These are phyloP conservation scores for Acanthurus leucopareius DNA, from an alignment of 2,797 vertebrate species.

Conservation along the genomic window DNA sequence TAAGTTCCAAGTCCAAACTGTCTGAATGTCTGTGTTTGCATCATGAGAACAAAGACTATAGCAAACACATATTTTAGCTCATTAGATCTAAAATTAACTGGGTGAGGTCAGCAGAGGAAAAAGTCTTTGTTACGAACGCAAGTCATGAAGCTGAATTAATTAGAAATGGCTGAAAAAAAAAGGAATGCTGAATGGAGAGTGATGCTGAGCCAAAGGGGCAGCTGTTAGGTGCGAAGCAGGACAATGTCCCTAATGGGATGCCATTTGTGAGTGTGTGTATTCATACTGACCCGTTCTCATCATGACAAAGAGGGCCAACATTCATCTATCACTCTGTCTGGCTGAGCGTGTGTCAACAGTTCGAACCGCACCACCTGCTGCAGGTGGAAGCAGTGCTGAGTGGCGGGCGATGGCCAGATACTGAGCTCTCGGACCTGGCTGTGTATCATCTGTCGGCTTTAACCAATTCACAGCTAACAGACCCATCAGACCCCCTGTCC, in stretches of 20 bases:
- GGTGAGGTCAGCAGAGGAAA: neutral
- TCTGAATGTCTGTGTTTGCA: neutral
- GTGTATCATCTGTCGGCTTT: conserved; percentile 9
- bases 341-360: conserved; percentile 50
- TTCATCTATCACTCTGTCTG: conserved; percentile 68
- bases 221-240: conserved; percentile 49
- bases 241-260: conserved; percentile 31
- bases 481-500: conserved; percentile 10
- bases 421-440: conserved; percentile 6
- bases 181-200: neutral
- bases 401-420: conserved; percentile 22
- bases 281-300: conserved; percentile 49
- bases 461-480: conserved; percentile 10
- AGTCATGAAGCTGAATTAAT: neutral
- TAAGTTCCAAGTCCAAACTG: neutral
- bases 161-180: neutral
- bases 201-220: conserved; percentile 53
- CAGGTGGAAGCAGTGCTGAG: conserved; percentile 37
- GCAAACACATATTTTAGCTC: neutral
- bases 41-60: neutral
- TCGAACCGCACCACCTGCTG: conserved; percentile 43
- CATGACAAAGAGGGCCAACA: conserved; percentile 54
- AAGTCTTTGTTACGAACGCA: neutral
- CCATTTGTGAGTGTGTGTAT: conserved; percentile 49
- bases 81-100: neutral